Conservation (phyloP, 2,888 invertebrate genomes). For the Ichneumoninae sp. region DNA sequence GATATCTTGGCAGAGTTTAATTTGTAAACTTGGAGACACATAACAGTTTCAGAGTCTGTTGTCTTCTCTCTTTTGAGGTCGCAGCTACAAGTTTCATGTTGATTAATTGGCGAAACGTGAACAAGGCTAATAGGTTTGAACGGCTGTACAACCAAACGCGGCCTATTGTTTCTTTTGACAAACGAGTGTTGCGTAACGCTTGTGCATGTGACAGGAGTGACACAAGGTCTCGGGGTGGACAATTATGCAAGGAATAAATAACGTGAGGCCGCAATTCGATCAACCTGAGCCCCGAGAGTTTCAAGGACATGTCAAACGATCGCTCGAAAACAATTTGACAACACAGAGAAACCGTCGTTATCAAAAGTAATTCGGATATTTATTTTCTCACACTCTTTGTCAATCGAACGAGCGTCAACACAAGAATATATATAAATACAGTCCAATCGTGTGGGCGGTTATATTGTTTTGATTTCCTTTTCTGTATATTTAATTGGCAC, state of each 20-base stretch:
- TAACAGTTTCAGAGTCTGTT: not conserved
- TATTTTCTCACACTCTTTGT: slow-evolving; percentile 4
- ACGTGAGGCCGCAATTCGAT: slow-evolving; percentile 11
- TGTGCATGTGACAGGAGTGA: slow-evolving; percentile 64
- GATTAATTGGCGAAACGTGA: slow-evolving; percentile 44
- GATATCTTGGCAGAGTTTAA: not conserved
- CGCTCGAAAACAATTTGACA: not conserved
- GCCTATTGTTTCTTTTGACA: slow-evolving; percentile 56
- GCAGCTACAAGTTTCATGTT: not conserved
- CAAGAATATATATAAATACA: slow-evolving; percentile 20
- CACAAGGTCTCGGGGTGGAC: slow-evolving; percentile 59
- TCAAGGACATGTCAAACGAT: not conserved
- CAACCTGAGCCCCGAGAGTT: not conserved
- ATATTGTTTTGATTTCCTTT: slow-evolving; percentile 7
- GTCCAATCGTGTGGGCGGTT: slow-evolving; percentile 32
- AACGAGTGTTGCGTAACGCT: slow-evolving; percentile 59
- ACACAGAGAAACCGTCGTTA: not conserved
- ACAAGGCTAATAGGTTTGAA: slow-evolving; percentile 16
- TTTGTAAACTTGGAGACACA: not conserved
- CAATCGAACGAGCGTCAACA: slow-evolving; percentile 51
- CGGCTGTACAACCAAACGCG: slow-evolving; percentile 17
- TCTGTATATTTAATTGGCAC: not conserved
- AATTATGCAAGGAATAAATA: slow-evolving; percentile 42
- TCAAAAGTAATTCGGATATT: not conserved
- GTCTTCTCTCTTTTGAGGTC: not conserved